A percentile compares a stretch with the other conserved stretches of the same genome.
Evolutionary conservation across 2,797 vertebrate genomes (phyloP).

Genomic region (Acestrorhynchus altus): DNA sequence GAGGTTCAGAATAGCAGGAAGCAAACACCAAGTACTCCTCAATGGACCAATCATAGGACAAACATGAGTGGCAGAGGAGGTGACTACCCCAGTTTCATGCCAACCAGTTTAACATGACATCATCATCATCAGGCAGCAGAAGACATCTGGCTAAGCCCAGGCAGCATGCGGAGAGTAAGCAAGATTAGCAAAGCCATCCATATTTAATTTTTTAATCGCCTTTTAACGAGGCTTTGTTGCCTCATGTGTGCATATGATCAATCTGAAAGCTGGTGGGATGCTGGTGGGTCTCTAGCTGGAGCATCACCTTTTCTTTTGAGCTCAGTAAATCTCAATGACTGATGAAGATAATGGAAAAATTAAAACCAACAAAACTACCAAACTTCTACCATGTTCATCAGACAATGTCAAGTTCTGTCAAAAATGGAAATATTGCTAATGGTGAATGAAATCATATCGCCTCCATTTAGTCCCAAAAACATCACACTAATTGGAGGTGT

Average conservation of each 20-base stretch:
- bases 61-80: too few species aligned
- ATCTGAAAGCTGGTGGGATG: neutral
- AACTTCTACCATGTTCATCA: too few species aligned
- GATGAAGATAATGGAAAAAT: neutral
- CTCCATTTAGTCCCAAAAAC: neutral
- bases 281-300: neutral
- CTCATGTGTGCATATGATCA: neutral
- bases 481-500: neutral
- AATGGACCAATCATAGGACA: too few species aligned
- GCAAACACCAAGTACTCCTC: too few species aligned
- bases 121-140: neutral
- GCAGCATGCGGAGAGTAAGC: neutral
- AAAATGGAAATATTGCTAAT: too few species aligned
- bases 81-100: neutral
- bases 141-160: conserved; percentile 17
- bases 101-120: neutral
- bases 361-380: too few species aligned
- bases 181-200: conserved; percentile 33
- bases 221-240: neutral
- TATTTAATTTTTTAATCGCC: conserved; percentile 38
- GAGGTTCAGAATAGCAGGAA: too few species aligned
- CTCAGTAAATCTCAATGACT: neutral
- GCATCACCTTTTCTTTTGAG: neutral
- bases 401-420: too few species aligned
- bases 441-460: too few species aligned